These are phyloP conservation scores for Drosophila ogumai DNA, from an alignment of 1,140 invertebrate genomes.

Conservation along the genomic window DNA sequence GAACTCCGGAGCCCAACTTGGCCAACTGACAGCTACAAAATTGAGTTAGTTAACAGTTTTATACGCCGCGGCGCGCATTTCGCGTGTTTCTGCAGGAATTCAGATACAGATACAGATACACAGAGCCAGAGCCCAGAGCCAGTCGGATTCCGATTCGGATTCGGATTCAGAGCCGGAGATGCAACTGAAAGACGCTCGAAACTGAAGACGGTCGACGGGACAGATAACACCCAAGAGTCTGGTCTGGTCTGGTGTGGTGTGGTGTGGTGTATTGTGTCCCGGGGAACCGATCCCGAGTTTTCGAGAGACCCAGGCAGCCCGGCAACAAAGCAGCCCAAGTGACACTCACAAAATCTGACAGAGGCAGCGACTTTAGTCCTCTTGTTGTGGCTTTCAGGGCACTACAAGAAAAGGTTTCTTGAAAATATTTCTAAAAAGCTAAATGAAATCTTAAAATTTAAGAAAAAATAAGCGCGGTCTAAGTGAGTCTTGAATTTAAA, in stretches of 20 bases:
- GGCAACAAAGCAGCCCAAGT: constrained; percentile 70
- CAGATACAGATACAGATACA: constrained; percentile 40
- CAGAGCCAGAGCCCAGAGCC: constrained; percentile 13
- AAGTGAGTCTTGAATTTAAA: too few relatives aligned
- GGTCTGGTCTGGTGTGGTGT: constrained; percentile 7
- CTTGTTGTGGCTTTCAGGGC: constrained; percentile 32
- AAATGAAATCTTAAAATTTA: too few relatives aligned
- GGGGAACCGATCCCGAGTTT: constrained; percentile 17
- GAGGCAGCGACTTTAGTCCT: constrained; percentile 64
- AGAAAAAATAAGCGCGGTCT: neutral
- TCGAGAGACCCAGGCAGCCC: constrained; percentile 14
- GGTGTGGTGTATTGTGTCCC: constrained; percentile 5
- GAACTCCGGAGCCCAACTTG: constrained; percentile 64
- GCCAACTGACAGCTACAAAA: constrained; percentile 84
- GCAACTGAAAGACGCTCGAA: constrained; percentile 50
- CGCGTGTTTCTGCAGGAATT: constrained; percentile 74
- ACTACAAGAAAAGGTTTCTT: neutral
- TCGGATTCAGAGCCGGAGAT: constrained; percentile 21
- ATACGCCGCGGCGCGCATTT: constrained; percentile 82
- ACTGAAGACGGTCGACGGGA: constrained; percentile 78
- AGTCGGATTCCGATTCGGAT: constrained; percentile 8
- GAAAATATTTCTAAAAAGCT: neutral
- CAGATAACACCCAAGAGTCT: constrained; percentile 73
- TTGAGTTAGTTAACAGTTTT: constrained; percentile 85
- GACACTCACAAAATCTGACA: constrained; percentile 84